Evolutionary conservation across 2,888 invertebrate species (phyloP).

Genomic region (Nomada lathburiana): DNA sequence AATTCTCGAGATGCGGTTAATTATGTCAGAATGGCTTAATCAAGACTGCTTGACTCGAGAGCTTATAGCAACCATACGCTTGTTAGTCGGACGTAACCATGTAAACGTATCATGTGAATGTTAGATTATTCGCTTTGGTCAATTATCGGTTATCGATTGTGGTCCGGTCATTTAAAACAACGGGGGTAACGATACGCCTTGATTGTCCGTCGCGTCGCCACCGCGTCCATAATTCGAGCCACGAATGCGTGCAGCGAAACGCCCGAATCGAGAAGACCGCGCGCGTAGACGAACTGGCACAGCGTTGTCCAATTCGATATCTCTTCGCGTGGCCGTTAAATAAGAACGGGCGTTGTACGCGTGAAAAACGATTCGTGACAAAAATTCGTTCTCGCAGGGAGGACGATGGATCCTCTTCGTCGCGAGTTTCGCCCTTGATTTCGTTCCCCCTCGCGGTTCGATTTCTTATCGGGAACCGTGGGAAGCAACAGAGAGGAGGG

Average conservation of each 20-base stretch:
- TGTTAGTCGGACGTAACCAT: constrained; percentile 45
- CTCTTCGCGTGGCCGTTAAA: constrained; percentile 77
- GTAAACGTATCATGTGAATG: constrained; percentile 61
- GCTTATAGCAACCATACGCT: constrained; percentile 65
- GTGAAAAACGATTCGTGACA: constrained; percentile 75
- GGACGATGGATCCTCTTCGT: neutral
- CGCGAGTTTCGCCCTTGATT: neutral
- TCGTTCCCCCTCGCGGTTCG: neutral
- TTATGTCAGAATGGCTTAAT: constrained; percentile 73
- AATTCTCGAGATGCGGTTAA: constrained; percentile 73
- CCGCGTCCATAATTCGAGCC: too few relatives aligned
- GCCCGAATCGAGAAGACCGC: constrained; percentile 10
- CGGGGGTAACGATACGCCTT: constrained; percentile 8
- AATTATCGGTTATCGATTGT: constrained; percentile 51
- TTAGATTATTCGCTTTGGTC: constrained; percentile 55
- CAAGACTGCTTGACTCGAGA: constrained; percentile 70
- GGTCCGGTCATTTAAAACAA: constrained; percentile 50
- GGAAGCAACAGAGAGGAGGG: neutral
- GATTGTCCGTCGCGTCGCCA: constrained; percentile 1
- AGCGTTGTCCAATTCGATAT: constrained; percentile 69
- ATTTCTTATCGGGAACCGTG: neutral
- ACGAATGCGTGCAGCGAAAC: too few relatives aligned
- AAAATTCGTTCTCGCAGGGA: constrained; percentile 69
- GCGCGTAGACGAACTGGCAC: constrained; percentile 39
- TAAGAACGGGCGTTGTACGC: constrained; percentile 77